Conservation (phyloP, 37 sponge, comb jelly and placozoan genomes). For the Agelas oroides region DNA sequence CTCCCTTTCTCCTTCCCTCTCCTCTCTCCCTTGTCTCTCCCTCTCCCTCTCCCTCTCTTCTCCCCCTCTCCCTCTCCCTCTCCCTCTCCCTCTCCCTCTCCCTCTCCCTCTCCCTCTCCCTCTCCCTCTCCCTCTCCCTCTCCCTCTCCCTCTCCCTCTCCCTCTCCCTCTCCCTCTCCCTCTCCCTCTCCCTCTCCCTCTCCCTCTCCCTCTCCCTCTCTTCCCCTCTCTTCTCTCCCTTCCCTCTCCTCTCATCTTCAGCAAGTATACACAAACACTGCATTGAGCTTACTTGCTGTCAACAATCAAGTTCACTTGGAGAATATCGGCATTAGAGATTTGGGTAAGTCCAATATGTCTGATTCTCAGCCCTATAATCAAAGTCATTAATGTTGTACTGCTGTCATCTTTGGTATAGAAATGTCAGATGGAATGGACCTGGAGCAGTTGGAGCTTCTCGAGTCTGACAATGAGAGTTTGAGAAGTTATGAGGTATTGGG, state of each 20-base stretch:
- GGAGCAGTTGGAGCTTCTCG: conserved; percentile 49
- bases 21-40: not conserved
- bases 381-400: too few species aligned
- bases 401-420: too few species aligned
- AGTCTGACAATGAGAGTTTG: conserved; percentile 24
- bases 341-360: conserved; percentile 14
- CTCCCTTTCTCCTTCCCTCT: conserved; percentile 1
- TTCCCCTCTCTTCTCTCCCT: not conserved
- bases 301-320: conserved; percentile 8
- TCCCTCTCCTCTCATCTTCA: not conserved
- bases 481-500: conserved; percentile 53
- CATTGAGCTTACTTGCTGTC: conserved; percentile 1
- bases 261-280: conserved; percentile 28
- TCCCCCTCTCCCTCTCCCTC: too few species aligned
- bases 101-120: not conserved
- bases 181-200: not conserved
- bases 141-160: conserved; percentile 12
- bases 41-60: not conserved
- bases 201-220: not conserved
- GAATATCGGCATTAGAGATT: conserved; percentile 33
- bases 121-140: not conserved
- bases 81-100: not conserved
- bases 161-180: not conserved
- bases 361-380: not conserved
- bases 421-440: conserved; percentile 22